phyloP scores from a whole-genome alignment of 2,888 invertebrate species.

The Lathronympha strigana region DNA sequence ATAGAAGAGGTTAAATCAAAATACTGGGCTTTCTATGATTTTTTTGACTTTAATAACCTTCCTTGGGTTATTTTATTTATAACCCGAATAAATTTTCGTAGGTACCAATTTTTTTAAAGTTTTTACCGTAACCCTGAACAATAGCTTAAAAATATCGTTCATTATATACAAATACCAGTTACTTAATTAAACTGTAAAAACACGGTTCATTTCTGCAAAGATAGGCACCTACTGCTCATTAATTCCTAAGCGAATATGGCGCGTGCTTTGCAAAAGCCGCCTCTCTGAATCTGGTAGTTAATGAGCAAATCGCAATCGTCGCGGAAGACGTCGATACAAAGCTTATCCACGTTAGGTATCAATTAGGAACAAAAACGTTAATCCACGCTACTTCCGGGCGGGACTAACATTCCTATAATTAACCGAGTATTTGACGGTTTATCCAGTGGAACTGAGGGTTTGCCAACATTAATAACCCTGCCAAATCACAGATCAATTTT shows the following conservation, averaged over 20 bases:
- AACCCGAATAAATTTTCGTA: no score
- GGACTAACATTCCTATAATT: not conserved
- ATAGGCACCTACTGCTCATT: no score
- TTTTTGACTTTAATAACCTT: no score
- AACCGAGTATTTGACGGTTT: not conserved
- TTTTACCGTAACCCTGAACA: no score
- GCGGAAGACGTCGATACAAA: conserved; percentile 45
- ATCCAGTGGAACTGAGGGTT: not conserved
- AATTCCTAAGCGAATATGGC: not conserved
- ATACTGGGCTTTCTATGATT: not conserved
- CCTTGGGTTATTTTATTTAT: no score
- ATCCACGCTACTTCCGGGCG: conserved; percentile 58
- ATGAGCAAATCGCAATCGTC: conserved; percentile 14
- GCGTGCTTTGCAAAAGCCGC: not conserved
- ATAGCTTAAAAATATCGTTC: no score
- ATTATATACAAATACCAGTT: no score
- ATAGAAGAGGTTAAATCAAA: not conserved
- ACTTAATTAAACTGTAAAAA: no score
- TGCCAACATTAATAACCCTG: not conserved
- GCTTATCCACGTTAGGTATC: conserved; percentile 69
- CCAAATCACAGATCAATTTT: not conserved
- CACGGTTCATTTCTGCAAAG: no score
- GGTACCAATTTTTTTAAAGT: no score
- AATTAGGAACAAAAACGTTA: conserved; percentile 71
- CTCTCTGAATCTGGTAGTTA: conserved; percentile 17